Evolutionary conservation across 1,140 invertebrate species (phyloP).

Genomic region (Drosophila lini): DNA sequence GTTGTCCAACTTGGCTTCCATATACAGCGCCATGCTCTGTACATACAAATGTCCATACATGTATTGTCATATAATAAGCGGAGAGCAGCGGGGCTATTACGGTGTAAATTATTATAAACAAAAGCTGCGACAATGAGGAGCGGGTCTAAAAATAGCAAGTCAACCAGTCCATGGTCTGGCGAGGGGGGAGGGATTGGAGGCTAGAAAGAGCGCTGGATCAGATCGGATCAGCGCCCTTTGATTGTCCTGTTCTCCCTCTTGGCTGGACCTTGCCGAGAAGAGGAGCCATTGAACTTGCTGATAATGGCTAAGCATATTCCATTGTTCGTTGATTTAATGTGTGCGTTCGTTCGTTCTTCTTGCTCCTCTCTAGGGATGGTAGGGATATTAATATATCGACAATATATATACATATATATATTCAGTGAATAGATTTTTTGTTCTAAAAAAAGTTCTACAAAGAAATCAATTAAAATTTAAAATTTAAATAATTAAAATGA

Average conservation of each 20-base stretch:
- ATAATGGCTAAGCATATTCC: conserved; percentile 53
- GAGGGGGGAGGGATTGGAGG: not conserved
- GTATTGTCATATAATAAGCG: conserved; percentile 40
- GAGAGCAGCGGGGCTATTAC: conserved; percentile 46
- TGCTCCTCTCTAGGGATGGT: not conserved
- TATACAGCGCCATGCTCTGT: not conserved
- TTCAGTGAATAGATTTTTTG: too few species aligned
- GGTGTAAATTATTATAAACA: conserved; percentile 74
- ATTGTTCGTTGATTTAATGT: conserved; percentile 35
- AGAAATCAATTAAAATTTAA: too few species aligned
- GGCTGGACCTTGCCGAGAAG: conserved; percentile 25
- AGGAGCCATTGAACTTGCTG: conserved; percentile 55
- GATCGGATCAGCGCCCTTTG: conserved; percentile 19
- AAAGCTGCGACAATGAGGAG: conserved; percentile 39
- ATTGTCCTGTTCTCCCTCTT: conserved; percentile 36
- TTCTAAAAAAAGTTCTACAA: too few species aligned
- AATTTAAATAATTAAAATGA: too few species aligned
- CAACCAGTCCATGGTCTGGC: conserved; percentile 17
- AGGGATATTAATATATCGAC: not conserved
- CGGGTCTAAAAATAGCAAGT: conserved; percentile 35
- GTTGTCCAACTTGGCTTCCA: conserved; percentile 6
- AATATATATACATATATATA: too few species aligned
- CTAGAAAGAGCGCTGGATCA: conserved; percentile 5
- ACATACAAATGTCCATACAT: not conserved
- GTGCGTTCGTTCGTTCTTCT: not conserved